phyloP scores from a whole-genome alignment of 2,113 vertebrate species.

The Grammomys dolichurus region DNA sequence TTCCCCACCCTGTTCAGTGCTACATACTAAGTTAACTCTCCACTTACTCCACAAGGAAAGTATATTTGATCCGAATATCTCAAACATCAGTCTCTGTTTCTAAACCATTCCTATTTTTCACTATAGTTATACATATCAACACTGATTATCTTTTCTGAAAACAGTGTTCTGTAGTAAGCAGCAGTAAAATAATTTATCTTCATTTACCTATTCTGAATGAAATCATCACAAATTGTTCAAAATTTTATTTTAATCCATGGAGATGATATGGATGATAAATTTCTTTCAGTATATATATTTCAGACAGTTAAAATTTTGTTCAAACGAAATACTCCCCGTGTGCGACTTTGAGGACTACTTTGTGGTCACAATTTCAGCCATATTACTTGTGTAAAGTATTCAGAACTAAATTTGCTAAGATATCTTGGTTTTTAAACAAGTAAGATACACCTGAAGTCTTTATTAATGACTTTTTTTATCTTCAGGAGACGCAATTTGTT shows the following conservation, averaged over 20 bases:
- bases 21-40: not conserved
- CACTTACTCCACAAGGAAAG: not conserved
- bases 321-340: not conserved
- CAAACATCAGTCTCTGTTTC: not conserved
- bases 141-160: not conserved
- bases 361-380: not conserved
- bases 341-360: not conserved
- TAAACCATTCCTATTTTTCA: not conserved
- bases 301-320: slow-evolving; percentile 31
- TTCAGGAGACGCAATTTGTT: not conserved
- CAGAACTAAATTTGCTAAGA: not conserved
- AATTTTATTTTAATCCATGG: not conserved
- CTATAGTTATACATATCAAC: not conserved
- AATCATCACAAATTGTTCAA: not conserved
- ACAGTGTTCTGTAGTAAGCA: not conserved
- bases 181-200: slow-evolving; percentile 12
- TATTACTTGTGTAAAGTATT: not conserved
- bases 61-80: not conserved
- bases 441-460: not conserved
- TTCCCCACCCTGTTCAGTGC: not conserved
- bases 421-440: slow-evolving; percentile 4
- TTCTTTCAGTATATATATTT: slow-evolving; percentile 3
- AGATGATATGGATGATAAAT: slow-evolving; percentile 9
- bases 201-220: slow-evolving; percentile 23
- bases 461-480: not conserved